Evolutionary conservation across 1,140 invertebrate genomes (phyloP).

Genomic region (Neuroterus valhalla): DNA sequence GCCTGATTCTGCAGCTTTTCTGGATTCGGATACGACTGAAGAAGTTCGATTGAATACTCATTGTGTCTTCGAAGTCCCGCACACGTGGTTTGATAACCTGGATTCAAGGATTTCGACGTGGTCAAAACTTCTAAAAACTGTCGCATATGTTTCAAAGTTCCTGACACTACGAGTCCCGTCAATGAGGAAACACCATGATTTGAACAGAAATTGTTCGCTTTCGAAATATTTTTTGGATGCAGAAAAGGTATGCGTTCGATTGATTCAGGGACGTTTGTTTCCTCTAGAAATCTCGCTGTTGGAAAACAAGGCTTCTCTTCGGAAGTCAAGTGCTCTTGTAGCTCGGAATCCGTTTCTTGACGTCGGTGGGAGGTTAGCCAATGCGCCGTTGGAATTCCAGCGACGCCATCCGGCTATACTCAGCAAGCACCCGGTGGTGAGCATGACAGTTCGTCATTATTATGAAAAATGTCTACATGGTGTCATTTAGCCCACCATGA

Average conservation of each 20-base stretch:
- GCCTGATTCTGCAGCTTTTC: not conserved
- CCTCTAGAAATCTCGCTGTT: not conserved
- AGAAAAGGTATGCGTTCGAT: no score
- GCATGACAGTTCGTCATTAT: not conserved
- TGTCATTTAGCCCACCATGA: slow-evolving; percentile 46
- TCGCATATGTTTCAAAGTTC: not conserved
- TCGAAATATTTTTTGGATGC: no score
- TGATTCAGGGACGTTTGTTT: no score
- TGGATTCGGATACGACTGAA: not conserved
- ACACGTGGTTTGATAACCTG: not conserved
- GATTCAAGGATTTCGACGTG: not conserved
- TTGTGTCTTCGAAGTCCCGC: not conserved
- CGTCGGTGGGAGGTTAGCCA: slow-evolving; percentile 21
- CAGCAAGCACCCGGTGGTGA: not conserved
- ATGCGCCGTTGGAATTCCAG: not conserved
- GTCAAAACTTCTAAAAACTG: not conserved
- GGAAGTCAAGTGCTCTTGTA: not conserved
- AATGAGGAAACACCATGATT: not conserved
- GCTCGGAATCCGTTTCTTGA: slow-evolving; percentile 14
- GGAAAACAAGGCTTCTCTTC: not conserved
- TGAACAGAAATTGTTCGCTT: not conserved
- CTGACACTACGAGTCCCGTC: not conserved
- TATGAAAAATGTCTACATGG: slow-evolving; percentile 38
- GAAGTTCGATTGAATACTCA: not conserved
- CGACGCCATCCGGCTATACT: not conserved